Conservation (phyloP, 2,888 invertebrate genomes). For the Rhorus exstirpatorius region DNA sequence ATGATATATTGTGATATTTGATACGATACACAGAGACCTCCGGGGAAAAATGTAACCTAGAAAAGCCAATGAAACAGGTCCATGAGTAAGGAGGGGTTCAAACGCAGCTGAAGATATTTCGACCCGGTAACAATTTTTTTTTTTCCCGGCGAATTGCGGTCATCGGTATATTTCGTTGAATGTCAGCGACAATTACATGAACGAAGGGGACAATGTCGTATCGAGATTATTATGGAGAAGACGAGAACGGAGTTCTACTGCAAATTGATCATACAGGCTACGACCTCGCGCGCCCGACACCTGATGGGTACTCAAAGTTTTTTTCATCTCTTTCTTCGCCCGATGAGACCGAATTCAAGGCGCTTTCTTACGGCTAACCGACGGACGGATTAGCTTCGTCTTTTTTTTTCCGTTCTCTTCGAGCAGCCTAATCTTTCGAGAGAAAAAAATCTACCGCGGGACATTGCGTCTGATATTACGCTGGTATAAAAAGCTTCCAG, state of each 20-base stretch:
- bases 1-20: slow-evolving; percentile 79
- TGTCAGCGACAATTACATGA: slow-evolving; percentile 50
- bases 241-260: not conserved
- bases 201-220: slow-evolving; percentile 38
- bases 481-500: slow-evolving; percentile 22
- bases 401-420: slow-evolving; percentile 19
- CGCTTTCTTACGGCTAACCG: slow-evolving; percentile 62
- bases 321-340: slow-evolving; percentile 24
- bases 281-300: slow-evolving; percentile 2
- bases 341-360: slow-evolving; percentile 47
- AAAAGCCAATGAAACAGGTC: slow-evolving; percentile 46
- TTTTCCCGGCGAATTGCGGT: slow-evolving; percentile 33
- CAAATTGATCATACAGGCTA: slow-evolving; percentile 16
- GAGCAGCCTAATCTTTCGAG: slow-evolving; percentile 46
- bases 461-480: slow-evolving; percentile 29
- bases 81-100: not conserved
- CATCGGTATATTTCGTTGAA: slow-evolving; percentile 47
- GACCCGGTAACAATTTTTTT: slow-evolving; percentile 38
- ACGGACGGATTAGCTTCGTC: slow-evolving; percentile 48
- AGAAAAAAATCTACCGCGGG: slow-evolving; percentile 44
- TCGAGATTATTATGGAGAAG: slow-evolving; percentile 27
- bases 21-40: slow-evolving; percentile 73
- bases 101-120: slow-evolving; percentile 10
- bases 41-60: slow-evolving; percentile 70
- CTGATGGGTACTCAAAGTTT: slow-evolving; percentile 17